A percentile compares a stretch with the other conserved stretches of the same genome.
Conservation (phyloP, 2,888 invertebrate genomes). For the Cephonodes hylas region DNA sequence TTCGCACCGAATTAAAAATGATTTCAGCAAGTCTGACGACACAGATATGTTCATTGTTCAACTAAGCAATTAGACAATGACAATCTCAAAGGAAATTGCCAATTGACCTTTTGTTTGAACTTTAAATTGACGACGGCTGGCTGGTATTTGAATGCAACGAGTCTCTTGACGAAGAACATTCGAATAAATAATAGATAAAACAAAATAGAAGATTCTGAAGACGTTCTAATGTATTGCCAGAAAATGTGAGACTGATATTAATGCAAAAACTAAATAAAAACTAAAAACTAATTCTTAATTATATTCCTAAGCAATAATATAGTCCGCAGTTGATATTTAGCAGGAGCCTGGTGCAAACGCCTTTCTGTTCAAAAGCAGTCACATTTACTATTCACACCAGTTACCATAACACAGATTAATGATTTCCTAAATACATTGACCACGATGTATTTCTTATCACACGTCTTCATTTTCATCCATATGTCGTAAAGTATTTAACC, state of each 20-base stretch:
- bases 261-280: too few relatives aligned
- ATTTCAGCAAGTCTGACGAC: slow-evolving; percentile 36
- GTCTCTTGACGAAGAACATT: background rate
- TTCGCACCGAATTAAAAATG: slow-evolving; percentile 34
- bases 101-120: slow-evolving; percentile 76
- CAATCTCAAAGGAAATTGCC: slow-evolving; percentile 76
- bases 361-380: too few relatives aligned
- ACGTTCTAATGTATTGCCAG: background rate
- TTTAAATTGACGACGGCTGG: slow-evolving; percentile 54
- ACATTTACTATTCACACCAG: too few relatives aligned
- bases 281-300: too few relatives aligned
- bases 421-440: too few relatives aligned
- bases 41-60: slow-evolving; percentile 45
- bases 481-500: background rate
- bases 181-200: slow-evolving; percentile 5
- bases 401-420: too few relatives aligned
- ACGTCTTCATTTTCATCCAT: too few relatives aligned
- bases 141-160: slow-evolving; percentile 28
- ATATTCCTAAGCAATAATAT: too few relatives aligned
- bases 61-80: slow-evolving; percentile 64
- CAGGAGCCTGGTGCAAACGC: too few relatives aligned
- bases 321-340: too few relatives aligned
- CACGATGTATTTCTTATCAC: too few relatives aligned
- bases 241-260: too few relatives aligned
- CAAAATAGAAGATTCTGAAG: background rate